Base-by-base conservation (phyloP, 2,888 invertebrate species). In the Lepas anatifera region DNA sequence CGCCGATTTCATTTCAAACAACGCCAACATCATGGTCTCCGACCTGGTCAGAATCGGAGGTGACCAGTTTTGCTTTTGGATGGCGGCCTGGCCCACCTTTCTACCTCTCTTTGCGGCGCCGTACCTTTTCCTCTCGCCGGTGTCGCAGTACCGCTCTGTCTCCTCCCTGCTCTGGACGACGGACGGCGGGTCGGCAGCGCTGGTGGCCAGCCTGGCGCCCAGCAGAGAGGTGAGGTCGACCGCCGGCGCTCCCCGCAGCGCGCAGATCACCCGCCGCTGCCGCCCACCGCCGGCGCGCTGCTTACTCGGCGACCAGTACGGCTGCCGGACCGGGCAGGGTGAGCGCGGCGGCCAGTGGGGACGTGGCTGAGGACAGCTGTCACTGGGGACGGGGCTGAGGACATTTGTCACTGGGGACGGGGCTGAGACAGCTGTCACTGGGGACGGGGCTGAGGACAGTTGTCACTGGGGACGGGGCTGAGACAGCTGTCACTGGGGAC, bases 251-350 rank as follows among this genome's bases (percentile, higher is more conserved):
- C 68, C 39, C n/a, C 32, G 8, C 2, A 58, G 35, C 58, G 18
- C 11, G 35, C 32, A 7, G 22, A 18, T 22, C 2, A 32, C 6
- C 2, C 58, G 58, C 10, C 35, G 32, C 22, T 7, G 35, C 52
- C 52, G 7, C 29, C 18, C 29, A 6, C 18, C 18, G 52, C 25
- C 25, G 50, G 48, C 18, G 16, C 64, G 69, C 41, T 68, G 68
- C 71, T 73, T 73, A 29, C 69, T 68, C 13, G 73, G 73, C 16
- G 73, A 73, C 29, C 27, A 68, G 70, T 72, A 70, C 16, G 73
- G 73, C 32, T 66, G 52, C 22, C 52, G 22, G 16, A 3, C 10
- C 22, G 13, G 22, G 3, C 10, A 22, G 22, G 58, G 27, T 52
- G 13, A 52, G 2, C 29, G 13, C 18, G 52, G 13, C 29, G 32